Conservation (phyloP, 1,140 invertebrate species). For the Ylistrum balloti region DNA sequence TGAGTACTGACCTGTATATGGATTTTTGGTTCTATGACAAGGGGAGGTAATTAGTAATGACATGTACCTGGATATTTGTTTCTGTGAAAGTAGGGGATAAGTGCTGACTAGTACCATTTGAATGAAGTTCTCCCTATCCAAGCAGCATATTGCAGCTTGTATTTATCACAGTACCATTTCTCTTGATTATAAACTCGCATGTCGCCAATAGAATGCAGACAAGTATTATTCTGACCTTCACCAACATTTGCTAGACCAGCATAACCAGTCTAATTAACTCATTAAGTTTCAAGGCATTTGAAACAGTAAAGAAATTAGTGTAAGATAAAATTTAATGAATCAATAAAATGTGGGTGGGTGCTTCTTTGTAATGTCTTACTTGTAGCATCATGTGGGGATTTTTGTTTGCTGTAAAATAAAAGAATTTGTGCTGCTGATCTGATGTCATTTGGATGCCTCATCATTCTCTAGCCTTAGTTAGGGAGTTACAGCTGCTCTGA, state of each 20-base stretch:
- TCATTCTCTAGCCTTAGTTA: not conserved
- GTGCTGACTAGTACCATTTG: no score
- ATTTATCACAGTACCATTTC: no score
- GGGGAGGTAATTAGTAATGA: no score
- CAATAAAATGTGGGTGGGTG: not conserved
- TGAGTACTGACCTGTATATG: not conserved
- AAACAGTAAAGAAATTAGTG: not conserved
- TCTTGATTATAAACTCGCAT: no score
- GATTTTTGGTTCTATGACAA: not conserved
- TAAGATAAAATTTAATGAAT: not conserved
- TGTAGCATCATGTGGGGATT: not conserved
- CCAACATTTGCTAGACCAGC: no score
- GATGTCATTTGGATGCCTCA: conserved; percentile 1
- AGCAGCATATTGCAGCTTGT: no score
- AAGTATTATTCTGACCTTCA: no score
- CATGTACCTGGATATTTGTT: no score
- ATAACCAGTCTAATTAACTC: no score
- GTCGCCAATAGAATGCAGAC: no score
- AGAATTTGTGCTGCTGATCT: not conserved
- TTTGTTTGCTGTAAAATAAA: not conserved
- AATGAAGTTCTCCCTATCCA: no score
- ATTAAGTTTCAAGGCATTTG: not conserved
- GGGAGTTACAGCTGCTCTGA: not conserved
- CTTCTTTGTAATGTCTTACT: not conserved
- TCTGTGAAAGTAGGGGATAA: no score